Base-by-base conservation (phyloP, 2,797 vertebrate genomes). In the Microchirus variegatus region DNA sequence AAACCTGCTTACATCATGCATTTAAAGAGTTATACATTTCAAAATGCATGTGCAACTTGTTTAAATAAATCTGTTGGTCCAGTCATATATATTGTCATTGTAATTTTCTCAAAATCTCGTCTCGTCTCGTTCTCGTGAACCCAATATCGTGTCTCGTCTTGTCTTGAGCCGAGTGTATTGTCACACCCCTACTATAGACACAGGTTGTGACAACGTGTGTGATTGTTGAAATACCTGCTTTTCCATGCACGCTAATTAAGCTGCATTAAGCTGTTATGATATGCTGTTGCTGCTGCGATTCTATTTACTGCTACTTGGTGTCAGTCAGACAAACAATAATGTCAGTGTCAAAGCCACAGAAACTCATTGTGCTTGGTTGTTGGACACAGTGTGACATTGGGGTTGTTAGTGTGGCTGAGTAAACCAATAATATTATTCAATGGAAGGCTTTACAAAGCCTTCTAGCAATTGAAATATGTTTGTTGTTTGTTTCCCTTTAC, bases 311-410 rank as follows among this genome's bases (percentile, higher is more conserved):
- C 64, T 48, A 57, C 67, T 59, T 67, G 47, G 65, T 73, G 66
- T 81, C 75, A 78, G 78, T 74, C 57, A 56, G 69, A 55, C 62
- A 70, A 76, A 89, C 84, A 90, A 82, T 80, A 71, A 65, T 59
- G 56, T 55, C 58, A 62, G 75, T 88, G 86, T 89, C 69, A 31
- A 12, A 49, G 19, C 46, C 59, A 62, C 76, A 80, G 69, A 73
- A 68, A 66, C 79, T 73, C 75, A 63, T 72, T 83, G 80, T 87
- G 79, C 72, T 64, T 57, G 52, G 41, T 75, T 62, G 52, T 81
- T 83, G 74, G 63, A 66, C 67, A 71, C 74, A 82, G 63, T 63
- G 76, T 74, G 49, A 53, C 62, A 76, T 58, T 73, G 79, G 37
- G 61, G 66, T 72, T 85, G 85, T 79, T 77, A 45, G 43, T 70